phyloP scores from a whole-genome alignment of 2,888 invertebrate genomes.

The Scaptomyza polygonia region DNA sequence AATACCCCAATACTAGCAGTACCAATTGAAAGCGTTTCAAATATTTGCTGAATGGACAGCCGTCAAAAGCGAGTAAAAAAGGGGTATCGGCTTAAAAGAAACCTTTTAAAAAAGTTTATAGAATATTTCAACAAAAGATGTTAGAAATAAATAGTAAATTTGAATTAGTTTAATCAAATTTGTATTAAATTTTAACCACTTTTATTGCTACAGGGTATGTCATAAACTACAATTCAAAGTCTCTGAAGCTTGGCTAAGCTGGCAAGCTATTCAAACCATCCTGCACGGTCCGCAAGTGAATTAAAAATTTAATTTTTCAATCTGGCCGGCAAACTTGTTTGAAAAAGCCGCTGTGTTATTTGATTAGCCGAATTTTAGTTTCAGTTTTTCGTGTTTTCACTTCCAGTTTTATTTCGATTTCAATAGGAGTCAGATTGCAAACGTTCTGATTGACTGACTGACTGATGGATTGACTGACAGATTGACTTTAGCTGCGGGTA shows the following conservation, averaged over 20 bases:
- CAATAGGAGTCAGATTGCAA: slow-evolving; percentile 1
- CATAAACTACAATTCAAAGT: neutral
- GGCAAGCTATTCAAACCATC: slow-evolving; percentile 1
- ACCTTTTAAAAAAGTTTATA: neutral
- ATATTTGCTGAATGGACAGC: slow-evolving; percentile 54
- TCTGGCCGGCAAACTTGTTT: slow-evolving; percentile 57
- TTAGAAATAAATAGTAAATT: neutral
- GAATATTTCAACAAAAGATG: neutral
- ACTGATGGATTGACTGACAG: slow-evolving; percentile 13
- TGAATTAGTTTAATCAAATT: neutral
- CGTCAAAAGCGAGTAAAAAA: neutral
- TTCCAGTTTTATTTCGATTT: slow-evolving; percentile 18
- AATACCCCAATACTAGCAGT: neutral
- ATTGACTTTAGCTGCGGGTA: neutral
- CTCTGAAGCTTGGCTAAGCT: neutral
- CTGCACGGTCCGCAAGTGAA: slow-evolving; percentile 46
- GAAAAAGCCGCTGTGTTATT: slow-evolving; percentile 44
- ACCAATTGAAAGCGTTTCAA: slow-evolving; percentile 35
- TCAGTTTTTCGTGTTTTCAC: slow-evolving; percentile 33
- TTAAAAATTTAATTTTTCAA: slow-evolving; percentile 79
- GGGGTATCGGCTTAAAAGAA: neutral
- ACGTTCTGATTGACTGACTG: slow-evolving; percentile 23
- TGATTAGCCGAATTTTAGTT: slow-evolving; percentile 40
- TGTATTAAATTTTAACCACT: neutral
- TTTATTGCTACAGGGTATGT: neutral